These are phyloP conservation scores for Nansenia antarctica DNA, from an alignment of 2,113 vertebrate species.

Conservation along the genomic window DNA sequence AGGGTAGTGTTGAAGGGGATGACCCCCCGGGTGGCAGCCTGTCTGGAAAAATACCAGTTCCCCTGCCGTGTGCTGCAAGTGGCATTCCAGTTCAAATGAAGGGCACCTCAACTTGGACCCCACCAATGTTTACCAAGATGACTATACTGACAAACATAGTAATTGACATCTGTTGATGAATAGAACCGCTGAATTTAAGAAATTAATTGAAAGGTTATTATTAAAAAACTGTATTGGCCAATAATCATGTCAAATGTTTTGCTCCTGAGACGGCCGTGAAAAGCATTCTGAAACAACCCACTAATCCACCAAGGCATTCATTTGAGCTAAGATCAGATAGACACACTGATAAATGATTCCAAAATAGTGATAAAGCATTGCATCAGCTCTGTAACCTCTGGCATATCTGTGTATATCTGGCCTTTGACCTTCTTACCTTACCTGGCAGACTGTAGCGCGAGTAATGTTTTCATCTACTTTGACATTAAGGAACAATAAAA, in stretches of 20 bases:
- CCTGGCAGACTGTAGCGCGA: no score
- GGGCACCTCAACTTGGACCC: slow-evolving; percentile 39
- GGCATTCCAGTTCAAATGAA: slow-evolving; percentile 55
- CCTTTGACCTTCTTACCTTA: no score
- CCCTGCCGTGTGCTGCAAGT: slow-evolving; percentile 68
- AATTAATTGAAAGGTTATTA: no score
- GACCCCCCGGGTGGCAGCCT: slow-evolving; percentile 45
- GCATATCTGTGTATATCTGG: no score
- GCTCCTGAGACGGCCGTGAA: not conserved
- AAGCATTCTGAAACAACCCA: not conserved
- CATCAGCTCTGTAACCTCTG: not conserved
- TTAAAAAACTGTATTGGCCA: no score
- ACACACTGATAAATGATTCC: not conserved
- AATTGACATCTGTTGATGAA: not conserved
- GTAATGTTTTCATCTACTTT: slow-evolving; percentile 4
- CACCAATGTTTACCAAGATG: slow-evolving; percentile 32
- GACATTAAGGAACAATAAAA: slow-evolving; percentile 44
- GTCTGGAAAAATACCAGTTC: slow-evolving; percentile 70
- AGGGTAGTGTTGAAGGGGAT: not conserved
- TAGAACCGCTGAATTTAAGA: no score
- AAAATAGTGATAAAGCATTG: not conserved
- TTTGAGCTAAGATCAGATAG: not conserved
- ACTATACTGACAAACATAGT: not conserved
- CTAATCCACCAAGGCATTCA: not conserved
- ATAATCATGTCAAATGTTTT: no score